A percentile compares a stretch with the other conserved stretches of the same genome.
These are phyloP conservation scores for Falco cherrug DNA, from an alignment of 2,797 vertebrate species.

Conservation along the genomic window DNA sequence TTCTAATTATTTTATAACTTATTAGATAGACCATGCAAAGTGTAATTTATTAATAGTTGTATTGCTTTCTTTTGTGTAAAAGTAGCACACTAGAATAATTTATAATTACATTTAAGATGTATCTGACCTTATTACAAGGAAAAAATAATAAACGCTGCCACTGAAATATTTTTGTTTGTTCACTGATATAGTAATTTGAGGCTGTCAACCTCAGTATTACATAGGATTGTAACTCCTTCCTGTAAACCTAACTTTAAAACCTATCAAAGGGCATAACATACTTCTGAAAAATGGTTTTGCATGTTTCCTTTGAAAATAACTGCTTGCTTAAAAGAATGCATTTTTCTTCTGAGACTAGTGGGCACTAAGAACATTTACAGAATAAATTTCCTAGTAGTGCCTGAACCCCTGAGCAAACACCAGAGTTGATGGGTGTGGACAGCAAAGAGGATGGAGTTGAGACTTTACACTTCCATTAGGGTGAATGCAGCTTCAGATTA, in stretches of 20 bases:
- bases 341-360: neutral
- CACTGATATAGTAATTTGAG: neutral
- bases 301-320: neutral
- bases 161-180: neutral
- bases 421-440: neutral
- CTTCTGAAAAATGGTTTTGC: neutral
- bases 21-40: neutral
- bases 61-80: neutral
- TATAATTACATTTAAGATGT: neutral
- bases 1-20: constrained; percentile 4
- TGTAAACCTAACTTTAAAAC: neutral
- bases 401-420: neutral
- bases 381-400: neutral
- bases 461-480: neutral
- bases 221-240: neutral
- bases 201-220: neutral
- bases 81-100: neutral
- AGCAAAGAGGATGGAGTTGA: neutral
- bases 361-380: neutral
- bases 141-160: neutral
- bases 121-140: neutral
- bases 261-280: accelerated
- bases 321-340: neutral
- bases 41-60: neutral
- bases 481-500: neutral